A percentile compares a stretch with the other conserved stretches of the same genome.
phyloP scores from a whole-genome alignment of 2,113 vertebrate genomes.

The Dissostichus mawsoni region DNA sequence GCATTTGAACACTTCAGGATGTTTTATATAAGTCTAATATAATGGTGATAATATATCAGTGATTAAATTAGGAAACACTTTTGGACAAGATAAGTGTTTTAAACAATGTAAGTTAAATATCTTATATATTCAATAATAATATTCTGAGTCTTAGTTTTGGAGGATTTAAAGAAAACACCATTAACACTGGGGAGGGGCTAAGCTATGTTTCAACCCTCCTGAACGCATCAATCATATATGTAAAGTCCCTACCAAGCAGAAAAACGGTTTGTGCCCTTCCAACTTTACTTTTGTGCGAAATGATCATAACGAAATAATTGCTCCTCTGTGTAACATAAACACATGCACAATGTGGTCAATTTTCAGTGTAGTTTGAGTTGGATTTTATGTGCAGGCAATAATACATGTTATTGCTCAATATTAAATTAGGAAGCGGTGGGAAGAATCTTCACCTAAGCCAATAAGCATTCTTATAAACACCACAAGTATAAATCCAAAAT shows the following conservation, averaged over 20 bases:
- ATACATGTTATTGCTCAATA: slow-evolving; percentile 60
- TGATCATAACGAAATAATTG: slow-evolving; percentile 53
- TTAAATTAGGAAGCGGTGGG: slow-evolving; percentile 53
- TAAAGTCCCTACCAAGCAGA: background rate
- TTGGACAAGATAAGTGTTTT: background rate
- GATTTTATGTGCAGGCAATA: slow-evolving; percentile 51
- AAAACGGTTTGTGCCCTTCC: slow-evolving; percentile 40
- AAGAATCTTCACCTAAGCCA: slow-evolving; percentile 50
- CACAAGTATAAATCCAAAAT: slow-evolving; percentile 61
- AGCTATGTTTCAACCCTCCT: background rate
- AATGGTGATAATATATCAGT: background rate
- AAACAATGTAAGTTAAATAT: background rate
- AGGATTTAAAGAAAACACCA: slow-evolving; percentile 22
- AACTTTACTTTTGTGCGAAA: slow-evolving; percentile 37
- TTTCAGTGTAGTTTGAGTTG: slow-evolving; percentile 48
- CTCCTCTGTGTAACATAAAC: slow-evolving; percentile 45
- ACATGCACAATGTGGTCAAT: slow-evolving; percentile 34
- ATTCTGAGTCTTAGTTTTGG: background rate
- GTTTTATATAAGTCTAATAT: background rate
- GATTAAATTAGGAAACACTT: background rate
- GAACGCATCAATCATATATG: slow-evolving; percentile 4
- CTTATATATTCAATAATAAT: background rate
- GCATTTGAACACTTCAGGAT: background rate
- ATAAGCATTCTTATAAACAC: slow-evolving; percentile 61
- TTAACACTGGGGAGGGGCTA: background rate